These are phyloP conservation scores for Etheostoma cragini DNA, from an alignment of 2,113 vertebrate species.

Conservation along the genomic window DNA sequence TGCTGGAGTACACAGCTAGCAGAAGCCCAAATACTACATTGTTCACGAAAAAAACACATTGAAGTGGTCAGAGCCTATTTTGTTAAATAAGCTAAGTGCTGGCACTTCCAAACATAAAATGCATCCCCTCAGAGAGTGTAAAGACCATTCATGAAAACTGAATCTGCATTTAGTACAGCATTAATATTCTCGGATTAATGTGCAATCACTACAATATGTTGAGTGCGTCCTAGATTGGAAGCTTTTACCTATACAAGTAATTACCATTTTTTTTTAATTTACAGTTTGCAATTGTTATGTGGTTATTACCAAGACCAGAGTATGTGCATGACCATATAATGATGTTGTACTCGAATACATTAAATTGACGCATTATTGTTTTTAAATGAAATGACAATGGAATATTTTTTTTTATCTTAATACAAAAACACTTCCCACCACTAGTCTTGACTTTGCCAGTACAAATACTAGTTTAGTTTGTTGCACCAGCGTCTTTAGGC, in stretches of 20 bases:
- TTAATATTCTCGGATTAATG: not conserved
- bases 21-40: not conserved
- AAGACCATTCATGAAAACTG: not conserved
- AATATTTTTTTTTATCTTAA: not conserved
- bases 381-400: not conserved
- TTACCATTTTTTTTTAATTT: too few species aligned
- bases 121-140: not conserved
- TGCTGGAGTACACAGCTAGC: not conserved
- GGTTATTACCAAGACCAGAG: not conserved
- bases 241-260: not conserved
- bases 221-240: not conserved
- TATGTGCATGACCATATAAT: not conserved
- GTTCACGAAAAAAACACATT: not conserved
- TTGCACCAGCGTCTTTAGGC: not conserved
- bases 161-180: not conserved
- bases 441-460: not conserved
- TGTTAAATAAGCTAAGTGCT: not conserved
- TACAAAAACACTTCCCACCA: not conserved
- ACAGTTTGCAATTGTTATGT: too few species aligned
- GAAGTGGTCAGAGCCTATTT: not conserved
- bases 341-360: not conserved
- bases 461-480: conserved; percentile 25
- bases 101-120: not conserved
- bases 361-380: not conserved
- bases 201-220: not conserved